Evolutionary conservation across 2,113 vertebrate species (phyloP).

Genomic region (Fulmarus glacialis): DNA sequence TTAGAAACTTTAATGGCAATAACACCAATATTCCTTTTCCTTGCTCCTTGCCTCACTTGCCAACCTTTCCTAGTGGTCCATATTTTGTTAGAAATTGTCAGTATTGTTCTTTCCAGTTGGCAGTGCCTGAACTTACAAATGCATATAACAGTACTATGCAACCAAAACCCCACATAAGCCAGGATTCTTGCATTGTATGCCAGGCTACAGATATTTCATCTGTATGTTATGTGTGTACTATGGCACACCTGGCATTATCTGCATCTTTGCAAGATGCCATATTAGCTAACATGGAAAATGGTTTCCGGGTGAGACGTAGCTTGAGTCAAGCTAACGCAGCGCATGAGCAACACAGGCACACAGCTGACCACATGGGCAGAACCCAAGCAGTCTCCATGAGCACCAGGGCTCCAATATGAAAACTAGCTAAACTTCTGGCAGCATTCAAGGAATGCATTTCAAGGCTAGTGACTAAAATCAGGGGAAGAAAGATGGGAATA

Average conservation of each 20-base stretch:
- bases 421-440: neutral
- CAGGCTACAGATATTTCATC: neutral
- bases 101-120: neutral
- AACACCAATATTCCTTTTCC: neutral
- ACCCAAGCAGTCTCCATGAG: neutral
- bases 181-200: neutral
- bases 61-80: neutral
- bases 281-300: neutral
- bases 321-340: neutral
- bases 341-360: neutral
- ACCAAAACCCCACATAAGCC: neutral
- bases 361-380: neutral
- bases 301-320: neutral
- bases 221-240: fast-evolving
- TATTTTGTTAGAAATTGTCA: neutral
- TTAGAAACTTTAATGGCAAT: neutral
- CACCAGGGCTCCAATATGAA: neutral
- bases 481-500: neutral
- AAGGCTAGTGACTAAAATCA: neutral
- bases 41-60: neutral
- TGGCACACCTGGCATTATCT: neutral
- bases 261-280: neutral
- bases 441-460: neutral
- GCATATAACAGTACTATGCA: neutral
- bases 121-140: neutral